Base-by-base conservation (phyloP, 2,888 invertebrate genomes). In the Nomada goodeniana region DNA sequence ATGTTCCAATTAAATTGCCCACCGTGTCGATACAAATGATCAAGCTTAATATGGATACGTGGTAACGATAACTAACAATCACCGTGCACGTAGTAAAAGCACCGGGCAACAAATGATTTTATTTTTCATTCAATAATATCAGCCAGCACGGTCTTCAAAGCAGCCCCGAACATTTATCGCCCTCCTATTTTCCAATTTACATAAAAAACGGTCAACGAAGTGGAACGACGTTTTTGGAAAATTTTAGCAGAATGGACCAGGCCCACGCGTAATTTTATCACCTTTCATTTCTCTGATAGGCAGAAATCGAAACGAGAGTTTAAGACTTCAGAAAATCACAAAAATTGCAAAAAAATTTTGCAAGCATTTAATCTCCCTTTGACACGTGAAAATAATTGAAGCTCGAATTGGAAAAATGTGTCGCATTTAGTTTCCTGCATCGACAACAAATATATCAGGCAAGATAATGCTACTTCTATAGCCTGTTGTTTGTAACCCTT, bases 41-140 rank as follows among this genome's bases (percentile, higher is more conserved):
- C 67, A 36, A 67, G 63, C 55, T 79, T 80, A 80, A 80, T 72
- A 20, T 15, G 50, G 18, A 72, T 64, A 47, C 60, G 64, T 42
- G 55, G 67, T 9, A 23, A 63, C 55, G 44, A 72, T 80, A 80
- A 44, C 60, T 80, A 72, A 79, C 72, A 63, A 68, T 72, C 50
- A 68, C n/a, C 42, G 29, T 2, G n/a, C 26, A 2, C 20, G 20
- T 57, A 59, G 74, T 63, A 69, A 80, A 74, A 74, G 64, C 80
- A 26, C 26, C 61, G 47, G 13, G 42, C 67, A 61, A 72, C 80
- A 82, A 82, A 81, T 81, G 55, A 82, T 82, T 73, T 82, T 76
- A 70, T 82, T 82, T 69, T 65, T 82, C 82, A 82, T 82, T 82
- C 69, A 82, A 82, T 76, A 82, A 82, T 81, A 67, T 57, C 63